phyloP scores from a whole-genome alignment of 2,888 invertebrate species.

The Drosophila recens region DNA sequence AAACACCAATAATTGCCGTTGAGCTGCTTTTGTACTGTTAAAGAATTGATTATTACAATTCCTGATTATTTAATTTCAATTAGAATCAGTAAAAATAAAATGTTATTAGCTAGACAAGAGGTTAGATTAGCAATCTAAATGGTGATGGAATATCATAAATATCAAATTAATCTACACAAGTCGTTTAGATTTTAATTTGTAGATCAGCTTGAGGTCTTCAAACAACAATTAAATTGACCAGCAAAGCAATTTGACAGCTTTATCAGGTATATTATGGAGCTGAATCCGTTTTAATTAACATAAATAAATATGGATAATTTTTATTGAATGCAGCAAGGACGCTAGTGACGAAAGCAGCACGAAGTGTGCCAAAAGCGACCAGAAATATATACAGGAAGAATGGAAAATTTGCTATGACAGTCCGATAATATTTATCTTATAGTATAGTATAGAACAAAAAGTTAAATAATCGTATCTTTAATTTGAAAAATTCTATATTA shows the following conservation, averaged over 20 bases:
- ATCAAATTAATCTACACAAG: no score
- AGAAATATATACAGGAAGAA: no score
- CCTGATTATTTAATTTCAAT: no score
- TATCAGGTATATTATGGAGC: not conserved
- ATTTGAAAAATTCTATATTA: not conserved
- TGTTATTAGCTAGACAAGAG: no score
- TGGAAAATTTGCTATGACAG: no score
- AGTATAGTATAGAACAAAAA: not conserved
- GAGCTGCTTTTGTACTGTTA: no score
- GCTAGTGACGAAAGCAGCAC: conserved; percentile 56
- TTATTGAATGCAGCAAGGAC: not conserved
- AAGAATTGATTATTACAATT: no score
- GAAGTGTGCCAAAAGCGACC: no score
- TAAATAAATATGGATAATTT: conserved; percentile 16
- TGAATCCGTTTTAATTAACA: conserved; percentile 16
- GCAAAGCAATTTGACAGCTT: conserved; percentile 4
- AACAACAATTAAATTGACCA: conserved; percentile 16
- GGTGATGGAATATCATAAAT: not conserved
- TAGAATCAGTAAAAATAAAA: no score
- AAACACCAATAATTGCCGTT: no score
- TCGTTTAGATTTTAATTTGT: not conserved
- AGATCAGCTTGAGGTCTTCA: not conserved
- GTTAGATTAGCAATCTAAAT: no score
- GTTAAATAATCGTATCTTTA: not conserved
- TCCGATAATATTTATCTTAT: not conserved